These are phyloP conservation scores for Villa cingulata DNA, from an alignment of 2,888 invertebrate species.

Conservation along the genomic window DNA sequence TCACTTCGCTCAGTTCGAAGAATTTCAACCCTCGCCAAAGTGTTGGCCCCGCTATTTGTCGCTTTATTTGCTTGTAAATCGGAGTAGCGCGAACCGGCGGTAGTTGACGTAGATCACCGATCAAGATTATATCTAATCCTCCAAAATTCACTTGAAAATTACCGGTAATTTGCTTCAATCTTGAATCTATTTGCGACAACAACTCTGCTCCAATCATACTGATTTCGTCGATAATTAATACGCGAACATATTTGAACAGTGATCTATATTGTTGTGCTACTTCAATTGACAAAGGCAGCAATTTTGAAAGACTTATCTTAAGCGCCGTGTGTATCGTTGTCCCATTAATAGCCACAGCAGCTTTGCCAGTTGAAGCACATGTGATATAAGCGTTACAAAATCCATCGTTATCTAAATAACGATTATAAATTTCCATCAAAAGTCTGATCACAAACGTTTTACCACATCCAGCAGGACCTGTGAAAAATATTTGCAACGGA, in stretches of 20 bases:
- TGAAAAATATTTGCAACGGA: constrained; percentile 20
- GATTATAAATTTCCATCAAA: constrained; percentile 18
- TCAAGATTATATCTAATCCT: constrained; percentile 24
- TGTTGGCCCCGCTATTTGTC: constrained; percentile 14
- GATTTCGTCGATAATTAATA: constrained; percentile 26
- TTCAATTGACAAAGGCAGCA: constrained; percentile 11
- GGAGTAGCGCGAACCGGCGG: constrained; percentile 24
- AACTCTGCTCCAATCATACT: constrained; percentile 26
- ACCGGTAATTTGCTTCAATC: constrained; percentile 26
- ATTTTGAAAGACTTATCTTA: background rate
- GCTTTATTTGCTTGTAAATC: constrained; percentile 20
- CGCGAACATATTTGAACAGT: constrained; percentile 16
- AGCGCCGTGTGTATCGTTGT: constrained; percentile 28
- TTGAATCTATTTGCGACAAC: constrained; percentile 19
- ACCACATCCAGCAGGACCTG: too few relatives aligned
- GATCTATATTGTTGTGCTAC: constrained; percentile 13
- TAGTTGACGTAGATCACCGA: constrained; percentile 27
- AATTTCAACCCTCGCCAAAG: constrained; percentile 23
- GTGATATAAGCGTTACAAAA: too few relatives aligned
- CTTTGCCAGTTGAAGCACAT: constrained; percentile 29
- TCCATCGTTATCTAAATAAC: constrained; percentile 20
- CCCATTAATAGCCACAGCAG: constrained; percentile 28
- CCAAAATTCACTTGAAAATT: constrained; percentile 20
- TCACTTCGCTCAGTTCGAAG: constrained; percentile 22
- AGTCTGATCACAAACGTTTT: background rate